These are phyloP conservation scores for Plutella xylostella DNA, from an alignment of 2,888 invertebrate genomes.

Conservation along the genomic window DNA sequence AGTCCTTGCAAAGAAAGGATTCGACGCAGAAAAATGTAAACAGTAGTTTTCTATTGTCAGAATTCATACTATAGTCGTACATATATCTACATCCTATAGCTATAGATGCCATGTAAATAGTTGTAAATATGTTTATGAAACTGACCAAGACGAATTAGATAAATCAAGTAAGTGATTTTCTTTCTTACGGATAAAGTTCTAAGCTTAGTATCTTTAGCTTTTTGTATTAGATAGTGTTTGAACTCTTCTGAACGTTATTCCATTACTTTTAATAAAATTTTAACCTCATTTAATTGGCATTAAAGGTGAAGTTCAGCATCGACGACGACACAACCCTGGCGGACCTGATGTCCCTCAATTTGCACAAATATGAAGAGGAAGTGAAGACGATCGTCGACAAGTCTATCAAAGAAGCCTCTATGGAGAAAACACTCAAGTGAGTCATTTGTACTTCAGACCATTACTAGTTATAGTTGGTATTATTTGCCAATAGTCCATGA, in stretches of 20 bases:
- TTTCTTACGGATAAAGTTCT: too few species aligned
- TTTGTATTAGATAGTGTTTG: too few species aligned
- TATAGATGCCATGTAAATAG: neutral
- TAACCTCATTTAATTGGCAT: neutral
- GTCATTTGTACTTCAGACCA: constrained; percentile 2
- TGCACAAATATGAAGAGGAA: constrained; percentile 95
- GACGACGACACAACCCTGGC: constrained; percentile 88
- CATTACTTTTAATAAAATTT: too few species aligned
- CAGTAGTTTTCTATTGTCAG: constrained; percentile 39
- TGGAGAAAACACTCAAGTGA: constrained; percentile 88
- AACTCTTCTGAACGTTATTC: too few species aligned
- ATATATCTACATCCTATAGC: constrained; percentile 11
- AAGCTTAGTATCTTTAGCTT: too few species aligned
- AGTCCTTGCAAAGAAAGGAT: constrained; percentile 19
- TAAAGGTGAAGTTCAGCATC: constrained; percentile 82
- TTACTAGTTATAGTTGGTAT: neutral
- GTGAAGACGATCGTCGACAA: constrained; percentile 96
- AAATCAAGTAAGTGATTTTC: constrained; percentile 5
- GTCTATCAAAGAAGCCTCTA: constrained; percentile 95
- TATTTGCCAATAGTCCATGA: neutral
- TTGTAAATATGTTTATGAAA: neutral
- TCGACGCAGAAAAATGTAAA: constrained; percentile 27
- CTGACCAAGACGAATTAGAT: constrained; percentile 16
- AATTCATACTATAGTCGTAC: constrained; percentile 50
- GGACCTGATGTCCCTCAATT: constrained; percentile 86